These are phyloP conservation scores for Dermolepida albohirtum DNA, from an alignment of 2,888 invertebrate genomes.

Conservation along the genomic window DNA sequence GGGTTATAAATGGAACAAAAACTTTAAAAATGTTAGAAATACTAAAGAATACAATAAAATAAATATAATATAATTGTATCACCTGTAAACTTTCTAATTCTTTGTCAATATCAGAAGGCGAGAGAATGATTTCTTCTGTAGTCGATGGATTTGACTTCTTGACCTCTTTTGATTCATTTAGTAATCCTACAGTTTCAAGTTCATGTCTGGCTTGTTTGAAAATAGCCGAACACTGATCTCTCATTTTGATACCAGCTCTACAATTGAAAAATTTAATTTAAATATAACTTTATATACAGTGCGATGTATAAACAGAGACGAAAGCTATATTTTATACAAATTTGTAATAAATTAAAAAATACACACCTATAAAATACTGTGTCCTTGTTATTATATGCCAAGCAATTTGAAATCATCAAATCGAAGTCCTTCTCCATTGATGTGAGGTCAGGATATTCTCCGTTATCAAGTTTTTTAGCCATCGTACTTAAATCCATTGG, in stretches of 20 bases:
- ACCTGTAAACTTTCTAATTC: conserved; percentile 66
- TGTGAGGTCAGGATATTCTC: conserved; percentile 77
- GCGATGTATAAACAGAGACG: no score
- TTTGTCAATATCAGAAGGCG: conserved; percentile 67
- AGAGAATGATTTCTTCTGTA: conserved; percentile 65
- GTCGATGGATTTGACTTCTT: conserved; percentile 55
- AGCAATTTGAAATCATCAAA: conserved; percentile 96
- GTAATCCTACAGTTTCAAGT: conserved; percentile 72
- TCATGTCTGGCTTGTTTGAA: conserved; percentile 85
- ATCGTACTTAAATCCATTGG: conserved; percentile 95
- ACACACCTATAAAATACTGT: conserved; percentile 87
- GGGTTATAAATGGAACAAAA: no score
- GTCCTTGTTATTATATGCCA: conserved; percentile 94
- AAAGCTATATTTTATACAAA: no score
- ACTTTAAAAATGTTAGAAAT: no score
- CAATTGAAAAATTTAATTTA: conserved; percentile 14
- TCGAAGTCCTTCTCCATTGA: conserved; percentile 91
- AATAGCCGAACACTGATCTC: conserved; percentile 86
- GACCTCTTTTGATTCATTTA: conserved; percentile 62
- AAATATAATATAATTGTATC: no score
- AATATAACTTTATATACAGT: no score
- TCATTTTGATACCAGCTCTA: conserved; percentile 87
- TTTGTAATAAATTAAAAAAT: conserved; percentile 13
- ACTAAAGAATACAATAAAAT: no score
- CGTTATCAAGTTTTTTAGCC: conserved; percentile 78